Percentiles rank a stretch among this genome's conserved stretches.
Conservation (phyloP, 2,113 vertebrate genomes). For the Emydocephalus ijimae region DNA sequence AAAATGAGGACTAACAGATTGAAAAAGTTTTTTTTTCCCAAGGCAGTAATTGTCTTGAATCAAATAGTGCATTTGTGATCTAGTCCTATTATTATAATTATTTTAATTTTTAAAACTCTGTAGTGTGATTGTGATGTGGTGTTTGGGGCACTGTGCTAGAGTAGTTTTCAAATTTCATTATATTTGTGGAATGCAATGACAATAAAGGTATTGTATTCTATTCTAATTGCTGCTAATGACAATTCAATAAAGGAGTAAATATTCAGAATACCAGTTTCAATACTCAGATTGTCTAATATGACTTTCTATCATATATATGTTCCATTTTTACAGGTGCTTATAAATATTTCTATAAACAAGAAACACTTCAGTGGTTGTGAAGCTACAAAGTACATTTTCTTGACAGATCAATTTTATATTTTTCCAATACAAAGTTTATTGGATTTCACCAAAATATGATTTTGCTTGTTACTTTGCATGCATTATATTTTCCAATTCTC, state of each 20-base stretch:
- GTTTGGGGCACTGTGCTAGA: no score
- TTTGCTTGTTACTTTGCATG: neutral
- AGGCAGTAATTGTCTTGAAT: no score
- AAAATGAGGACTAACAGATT: no score
- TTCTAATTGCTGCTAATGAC: neutral
- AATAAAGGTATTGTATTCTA: no score
- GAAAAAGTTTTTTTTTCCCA: no score
- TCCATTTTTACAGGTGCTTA: neutral
- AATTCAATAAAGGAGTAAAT: neutral
- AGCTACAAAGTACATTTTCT: neutral
- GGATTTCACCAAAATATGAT: neutral
- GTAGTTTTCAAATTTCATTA: no score
- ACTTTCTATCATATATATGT: neutral
- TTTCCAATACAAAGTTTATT: neutral
- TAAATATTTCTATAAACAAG: neutral
- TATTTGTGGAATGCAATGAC: no score
- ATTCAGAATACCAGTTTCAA: neutral
- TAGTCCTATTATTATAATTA: no score
- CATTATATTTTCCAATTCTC: neutral
- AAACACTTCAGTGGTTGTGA: neutral
- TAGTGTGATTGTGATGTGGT: no score
- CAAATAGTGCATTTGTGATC: no score
- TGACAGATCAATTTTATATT: neutral
- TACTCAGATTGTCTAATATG: neutral
- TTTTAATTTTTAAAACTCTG: no score